These are phyloP conservation scores for Hyperopisus bebe DNA, from an alignment of 2,113 vertebrate genomes.

Conservation along the genomic window DNA sequence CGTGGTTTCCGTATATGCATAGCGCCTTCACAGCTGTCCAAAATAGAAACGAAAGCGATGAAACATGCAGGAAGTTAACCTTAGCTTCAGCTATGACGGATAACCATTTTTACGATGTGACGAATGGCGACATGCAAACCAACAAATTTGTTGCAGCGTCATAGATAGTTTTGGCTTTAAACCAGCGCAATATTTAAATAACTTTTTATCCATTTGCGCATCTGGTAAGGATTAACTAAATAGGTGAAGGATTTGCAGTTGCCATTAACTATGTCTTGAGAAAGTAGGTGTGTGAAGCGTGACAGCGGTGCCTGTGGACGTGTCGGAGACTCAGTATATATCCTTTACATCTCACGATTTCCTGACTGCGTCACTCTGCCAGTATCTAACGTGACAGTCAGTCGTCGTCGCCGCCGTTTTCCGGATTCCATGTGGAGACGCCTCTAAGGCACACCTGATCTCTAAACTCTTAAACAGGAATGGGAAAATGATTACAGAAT, in stretches of 20 bases:
- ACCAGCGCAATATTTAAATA: background rate
- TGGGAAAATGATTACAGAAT: background rate
- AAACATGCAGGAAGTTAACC: slow-evolving; percentile 20
- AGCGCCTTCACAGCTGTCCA: background rate
- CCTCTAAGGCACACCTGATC: background rate
- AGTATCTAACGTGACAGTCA: background rate
- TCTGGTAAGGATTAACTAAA: background rate
- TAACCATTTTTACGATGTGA: background rate
- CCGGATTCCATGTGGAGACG: background rate
- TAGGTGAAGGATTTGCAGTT: background rate
- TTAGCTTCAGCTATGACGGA: background rate
- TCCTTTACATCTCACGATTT: background rate
- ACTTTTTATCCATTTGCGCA: background rate
- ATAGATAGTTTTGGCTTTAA: background rate
- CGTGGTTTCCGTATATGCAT: background rate
- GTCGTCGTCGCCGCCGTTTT: background rate
- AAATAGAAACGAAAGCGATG: background rate
- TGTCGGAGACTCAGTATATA: background rate
- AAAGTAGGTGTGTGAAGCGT: background rate
- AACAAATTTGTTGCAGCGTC: background rate
- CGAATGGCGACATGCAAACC: background rate
- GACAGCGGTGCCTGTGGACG: background rate
- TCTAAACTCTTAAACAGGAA: background rate
- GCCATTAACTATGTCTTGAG: background rate
- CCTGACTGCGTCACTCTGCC: background rate